These are phyloP conservation scores for Bradypodion ventrale DNA, from an alignment of 2,797 vertebrate genomes.

Conservation along the genomic window DNA sequence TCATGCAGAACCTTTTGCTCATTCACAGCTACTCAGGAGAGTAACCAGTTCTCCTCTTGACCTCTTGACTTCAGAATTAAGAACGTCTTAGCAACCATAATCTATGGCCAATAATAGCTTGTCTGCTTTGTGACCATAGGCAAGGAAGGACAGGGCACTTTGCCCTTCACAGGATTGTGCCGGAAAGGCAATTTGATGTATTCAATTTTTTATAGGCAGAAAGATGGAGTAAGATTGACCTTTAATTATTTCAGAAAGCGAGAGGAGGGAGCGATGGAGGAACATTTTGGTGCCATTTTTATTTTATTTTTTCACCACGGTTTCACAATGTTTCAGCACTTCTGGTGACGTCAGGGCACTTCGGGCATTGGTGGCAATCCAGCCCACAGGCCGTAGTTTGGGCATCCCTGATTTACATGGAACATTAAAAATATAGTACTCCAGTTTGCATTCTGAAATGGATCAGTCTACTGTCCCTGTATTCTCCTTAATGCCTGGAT, in stretches of 20 bases:
- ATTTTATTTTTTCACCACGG: too few relatives aligned
- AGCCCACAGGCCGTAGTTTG: too few relatives aligned
- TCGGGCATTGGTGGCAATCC: too few relatives aligned
- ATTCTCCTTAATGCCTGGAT: not conserved
- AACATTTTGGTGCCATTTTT: too few relatives aligned
- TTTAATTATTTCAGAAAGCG: not conserved
- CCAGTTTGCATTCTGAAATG: not conserved
- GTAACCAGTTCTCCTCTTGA: not conserved
- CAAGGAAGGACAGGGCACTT: not conserved
- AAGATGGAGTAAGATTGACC: not conserved
- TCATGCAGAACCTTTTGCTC: fast-evolving
- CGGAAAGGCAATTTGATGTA: not conserved
- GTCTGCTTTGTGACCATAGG: not conserved
- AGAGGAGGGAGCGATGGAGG: too few relatives aligned
- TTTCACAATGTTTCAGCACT: too few relatives aligned
- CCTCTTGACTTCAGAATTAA: constrained; percentile 27
- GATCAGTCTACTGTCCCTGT: not conserved
- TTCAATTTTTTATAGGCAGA: not conserved
- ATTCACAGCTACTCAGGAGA: not conserved
- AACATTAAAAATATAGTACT: not conserved
- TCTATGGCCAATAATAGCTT: constrained; percentile 23
- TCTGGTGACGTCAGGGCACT: too few relatives aligned
- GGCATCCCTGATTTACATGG: not conserved
- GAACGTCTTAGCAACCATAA: constrained; percentile 18
- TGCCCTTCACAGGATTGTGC: not conserved